A percentile compares a stretch with the other conserved stretches of the same genome.
These are phyloP conservation scores for Acanthosepion pharaonis DNA, from an alignment of 2,888 invertebrate genomes.

Conservation along the genomic window DNA sequence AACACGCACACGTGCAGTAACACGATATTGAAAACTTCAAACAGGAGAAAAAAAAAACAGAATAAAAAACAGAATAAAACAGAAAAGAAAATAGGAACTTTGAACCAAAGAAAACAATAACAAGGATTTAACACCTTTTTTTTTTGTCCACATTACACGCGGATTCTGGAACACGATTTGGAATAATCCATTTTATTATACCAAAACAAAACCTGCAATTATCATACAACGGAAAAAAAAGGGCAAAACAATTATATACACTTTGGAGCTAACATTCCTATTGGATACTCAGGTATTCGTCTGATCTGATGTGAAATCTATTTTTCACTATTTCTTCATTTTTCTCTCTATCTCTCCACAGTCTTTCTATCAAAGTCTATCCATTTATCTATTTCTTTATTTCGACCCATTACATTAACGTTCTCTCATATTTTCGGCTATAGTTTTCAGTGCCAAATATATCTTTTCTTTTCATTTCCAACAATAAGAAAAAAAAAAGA, in stretches of 20 bases:
- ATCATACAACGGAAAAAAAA: not conserved
- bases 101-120: not conserved
- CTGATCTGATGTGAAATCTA: not conserved
- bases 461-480: not conserved
- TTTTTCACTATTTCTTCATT: not conserved
- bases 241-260: not conserved
- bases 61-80: not conserved
- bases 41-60: not conserved
- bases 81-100: not conserved
- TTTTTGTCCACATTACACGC: not conserved
- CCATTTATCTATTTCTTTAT: not conserved
- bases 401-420: not conserved
- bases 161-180: not conserved
- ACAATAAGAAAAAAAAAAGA: not conserved
- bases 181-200: not conserved
- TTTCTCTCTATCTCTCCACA: not conserved
- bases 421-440: not conserved
- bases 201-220: not conserved
- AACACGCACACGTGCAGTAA: not conserved
- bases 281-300: conserved; percentile 33
- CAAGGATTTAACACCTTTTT: not conserved
- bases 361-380: not conserved
- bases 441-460: not conserved
- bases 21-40: not conserved
- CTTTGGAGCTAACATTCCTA: not conserved